These are phyloP conservation scores for Psylliodes chrysocephalus DNA, from an alignment of 2,888 invertebrate species.

Conservation along the genomic window DNA sequence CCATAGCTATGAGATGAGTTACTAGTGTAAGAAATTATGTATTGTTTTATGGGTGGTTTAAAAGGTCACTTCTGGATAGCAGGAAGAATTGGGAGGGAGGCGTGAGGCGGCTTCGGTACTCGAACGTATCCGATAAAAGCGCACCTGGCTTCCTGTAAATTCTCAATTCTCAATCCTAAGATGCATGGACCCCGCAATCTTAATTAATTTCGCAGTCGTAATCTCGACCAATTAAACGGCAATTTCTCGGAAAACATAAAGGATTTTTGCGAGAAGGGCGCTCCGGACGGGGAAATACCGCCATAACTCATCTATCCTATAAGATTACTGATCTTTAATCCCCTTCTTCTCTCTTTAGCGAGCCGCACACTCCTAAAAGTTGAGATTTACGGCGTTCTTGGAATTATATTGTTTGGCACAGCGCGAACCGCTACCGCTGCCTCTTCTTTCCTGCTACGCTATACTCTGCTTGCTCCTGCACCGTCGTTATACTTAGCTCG, in stretches of 20 bases:
- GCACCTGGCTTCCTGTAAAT: constrained; percentile 54
- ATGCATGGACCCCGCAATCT: constrained; percentile 65
- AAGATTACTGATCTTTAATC: constrained; percentile 83
- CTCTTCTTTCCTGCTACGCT: constrained; percentile 29
- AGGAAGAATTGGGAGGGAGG: not conserved
- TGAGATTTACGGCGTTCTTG: constrained; percentile 76
- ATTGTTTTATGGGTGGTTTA: constrained; percentile 1
- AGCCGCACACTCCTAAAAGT: constrained; percentile 70
- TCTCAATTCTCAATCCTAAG: constrained; percentile 57
- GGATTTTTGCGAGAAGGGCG: constrained; percentile 63
- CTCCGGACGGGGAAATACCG: constrained; percentile 58
- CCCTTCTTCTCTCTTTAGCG: constrained; percentile 70
- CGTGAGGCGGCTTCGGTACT: constrained; percentile 23
- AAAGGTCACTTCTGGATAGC: constrained; percentile 10
- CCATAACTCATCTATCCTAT: constrained; percentile 77
- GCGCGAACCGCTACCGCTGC: constrained; percentile 49
- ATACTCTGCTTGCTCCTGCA: constrained; percentile 19
- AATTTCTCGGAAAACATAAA: constrained; percentile 65
- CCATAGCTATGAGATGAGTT: too few relatives aligned
- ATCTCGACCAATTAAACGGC: constrained; percentile 65
- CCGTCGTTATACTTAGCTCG: constrained; percentile 63
- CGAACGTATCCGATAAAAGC: constrained; percentile 42
- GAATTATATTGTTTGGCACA: constrained; percentile 72
- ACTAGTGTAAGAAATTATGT: not conserved
- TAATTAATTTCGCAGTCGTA: constrained; percentile 65